These are phyloP conservation scores for Lucilia sericata DNA, from an alignment of 1,140 invertebrate species.

Conservation along the genomic window DNA sequence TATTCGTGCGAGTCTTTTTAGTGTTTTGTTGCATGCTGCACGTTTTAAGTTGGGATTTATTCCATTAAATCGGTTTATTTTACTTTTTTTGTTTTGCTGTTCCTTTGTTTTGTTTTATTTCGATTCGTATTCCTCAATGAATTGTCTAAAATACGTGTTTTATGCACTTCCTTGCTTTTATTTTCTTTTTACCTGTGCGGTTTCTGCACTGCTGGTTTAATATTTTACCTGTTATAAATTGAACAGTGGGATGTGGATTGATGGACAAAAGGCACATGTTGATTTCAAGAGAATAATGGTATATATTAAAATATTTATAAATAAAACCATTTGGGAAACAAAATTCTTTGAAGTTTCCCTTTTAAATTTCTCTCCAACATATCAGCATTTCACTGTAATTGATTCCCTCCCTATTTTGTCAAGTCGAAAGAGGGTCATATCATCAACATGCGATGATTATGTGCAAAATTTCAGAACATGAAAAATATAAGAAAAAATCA, in stretches of 20 bases:
- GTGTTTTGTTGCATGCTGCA: slow-evolving; percentile 3
- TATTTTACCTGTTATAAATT: slow-evolving; percentile 3
- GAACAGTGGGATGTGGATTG: not conserved
- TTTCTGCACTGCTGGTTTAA: not conserved
- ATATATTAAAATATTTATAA: too few species aligned
- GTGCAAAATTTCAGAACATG: not conserved
- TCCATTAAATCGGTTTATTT: slow-evolving; percentile 15
- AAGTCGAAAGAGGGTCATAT: not conserved
- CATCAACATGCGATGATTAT: not conserved
- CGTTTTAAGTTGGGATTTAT: slow-evolving; percentile 6
- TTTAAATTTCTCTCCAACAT: not conserved
- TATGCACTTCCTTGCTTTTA: not conserved
- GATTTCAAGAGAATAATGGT: too few species aligned
- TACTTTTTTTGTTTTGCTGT: not conserved
- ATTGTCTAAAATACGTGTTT: not conserved
- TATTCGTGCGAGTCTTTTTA: not conserved
- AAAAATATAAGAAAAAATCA: not conserved
- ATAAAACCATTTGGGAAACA: too few species aligned
- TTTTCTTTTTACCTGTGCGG: not conserved
- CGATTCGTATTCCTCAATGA: not conserved
- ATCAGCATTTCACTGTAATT: not conserved
- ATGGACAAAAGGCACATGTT: not conserved
- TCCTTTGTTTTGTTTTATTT: not conserved
- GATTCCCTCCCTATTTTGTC: not conserved
- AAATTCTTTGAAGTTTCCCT: too few species aligned